Conservation (phyloP, 2,888 invertebrate species). For the Leucophenga montana region DNA sequence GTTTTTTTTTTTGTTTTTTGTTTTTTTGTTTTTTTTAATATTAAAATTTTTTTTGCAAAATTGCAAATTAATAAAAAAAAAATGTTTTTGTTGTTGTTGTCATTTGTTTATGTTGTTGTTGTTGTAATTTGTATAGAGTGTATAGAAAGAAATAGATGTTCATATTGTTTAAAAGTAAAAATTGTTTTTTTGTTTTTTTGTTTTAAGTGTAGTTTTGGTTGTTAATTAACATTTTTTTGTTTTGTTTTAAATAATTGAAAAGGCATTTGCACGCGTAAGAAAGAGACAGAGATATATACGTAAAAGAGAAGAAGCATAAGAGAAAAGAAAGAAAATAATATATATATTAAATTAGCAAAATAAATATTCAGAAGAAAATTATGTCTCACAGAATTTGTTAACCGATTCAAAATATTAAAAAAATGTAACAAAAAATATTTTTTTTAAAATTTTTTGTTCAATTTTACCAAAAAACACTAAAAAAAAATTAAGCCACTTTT, state of each 20-base stretch:
- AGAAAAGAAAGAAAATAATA: slow-evolving; percentile 23
- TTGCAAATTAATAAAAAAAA: background rate
- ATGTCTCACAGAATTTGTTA: no score
- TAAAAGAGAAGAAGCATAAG: slow-evolving; percentile 14
- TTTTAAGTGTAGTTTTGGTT: slow-evolving; percentile 7
- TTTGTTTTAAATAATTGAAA: slow-evolving; percentile 17
- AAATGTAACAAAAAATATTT: no score
- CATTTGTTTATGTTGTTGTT: slow-evolving; percentile 37
- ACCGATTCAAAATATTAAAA: no score
- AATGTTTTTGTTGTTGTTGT: slow-evolving; percentile 30
- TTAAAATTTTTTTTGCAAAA: background rate
- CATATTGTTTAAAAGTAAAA: slow-evolving; percentile 7
- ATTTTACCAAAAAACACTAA: slow-evolving; percentile 9
- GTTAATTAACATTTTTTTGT: background rate
- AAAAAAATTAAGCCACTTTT: slow-evolving; percentile 37
- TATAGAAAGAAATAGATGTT: slow-evolving; percentile 1
- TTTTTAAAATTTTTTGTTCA: slow-evolving; percentile 13
- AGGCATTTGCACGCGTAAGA: slow-evolving; percentile 9
- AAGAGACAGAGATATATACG: background rate
- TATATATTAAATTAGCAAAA: slow-evolving; percentile 23
- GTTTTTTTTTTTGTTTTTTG: slow-evolving; percentile 35
- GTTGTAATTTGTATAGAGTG: slow-evolving; percentile 30
- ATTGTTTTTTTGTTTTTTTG: background rate
- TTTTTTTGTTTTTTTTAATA: slow-evolving; percentile 35
- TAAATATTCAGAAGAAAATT: background rate